These are phyloP conservation scores for Cryptoprocta ferox DNA, from an alignment of 2,797 vertebrate genomes.

Conservation along the genomic window DNA sequence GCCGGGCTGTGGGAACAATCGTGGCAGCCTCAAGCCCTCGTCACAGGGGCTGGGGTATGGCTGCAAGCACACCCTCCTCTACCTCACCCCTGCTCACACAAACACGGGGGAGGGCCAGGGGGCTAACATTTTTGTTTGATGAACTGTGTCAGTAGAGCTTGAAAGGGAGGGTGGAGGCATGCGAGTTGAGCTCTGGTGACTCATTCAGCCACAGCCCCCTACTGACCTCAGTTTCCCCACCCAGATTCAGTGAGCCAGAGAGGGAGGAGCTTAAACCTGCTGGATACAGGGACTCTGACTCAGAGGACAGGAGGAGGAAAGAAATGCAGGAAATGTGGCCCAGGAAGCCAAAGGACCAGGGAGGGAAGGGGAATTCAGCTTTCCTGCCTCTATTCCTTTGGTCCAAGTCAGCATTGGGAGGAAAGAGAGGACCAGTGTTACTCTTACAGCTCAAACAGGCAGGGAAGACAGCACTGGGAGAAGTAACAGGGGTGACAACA, in stretches of 20 bases:
- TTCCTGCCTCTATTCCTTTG: neutral
- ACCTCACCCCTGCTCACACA: conserved; percentile 51
- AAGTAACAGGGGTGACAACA: neutral
- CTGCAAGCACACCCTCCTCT: conserved; percentile 43
- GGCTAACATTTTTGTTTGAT: conserved; percentile 78
- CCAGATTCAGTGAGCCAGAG: conserved; percentile 65
- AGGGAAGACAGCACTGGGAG: neutral
- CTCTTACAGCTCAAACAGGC: neutral
- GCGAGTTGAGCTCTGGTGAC: conserved; percentile 59
- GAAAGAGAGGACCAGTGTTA: neutral
- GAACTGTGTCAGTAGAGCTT: conserved; percentile 65
- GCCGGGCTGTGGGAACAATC: conserved; percentile 41
- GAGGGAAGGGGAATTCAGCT: conserved; percentile 7
- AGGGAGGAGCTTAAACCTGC: conserved; percentile 55
- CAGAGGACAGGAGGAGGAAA: conserved; percentile 49
- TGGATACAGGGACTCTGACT: conserved; percentile 46
- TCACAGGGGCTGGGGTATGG: conserved; percentile 61
- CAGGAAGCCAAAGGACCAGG: conserved; percentile 16
- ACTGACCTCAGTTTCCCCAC: conserved; percentile 79
- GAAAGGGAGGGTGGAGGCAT: conserved; percentile 67
- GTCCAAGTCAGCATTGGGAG: neutral
- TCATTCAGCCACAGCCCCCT: conserved; percentile 47
- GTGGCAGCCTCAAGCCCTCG: conserved; percentile 54
- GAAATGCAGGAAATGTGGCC: conserved; percentile 53
- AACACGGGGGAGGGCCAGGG: conserved; percentile 7